Conservation (phyloP, 1,140 invertebrate genomes). For the Oscheius sp. region DNA sequence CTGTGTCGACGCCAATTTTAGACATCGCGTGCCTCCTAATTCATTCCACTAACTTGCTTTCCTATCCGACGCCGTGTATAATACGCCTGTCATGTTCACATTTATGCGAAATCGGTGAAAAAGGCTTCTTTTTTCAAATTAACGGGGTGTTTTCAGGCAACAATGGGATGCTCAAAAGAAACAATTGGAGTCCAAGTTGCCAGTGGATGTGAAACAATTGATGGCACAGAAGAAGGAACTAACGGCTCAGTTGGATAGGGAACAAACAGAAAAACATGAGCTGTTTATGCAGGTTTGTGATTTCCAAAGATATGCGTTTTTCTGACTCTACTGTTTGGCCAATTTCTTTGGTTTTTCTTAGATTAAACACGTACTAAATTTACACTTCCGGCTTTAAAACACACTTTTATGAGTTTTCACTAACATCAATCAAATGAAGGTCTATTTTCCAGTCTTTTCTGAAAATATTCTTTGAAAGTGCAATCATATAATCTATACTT, state of each 20-base stretch:
- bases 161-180: slow-evolving; percentile 39
- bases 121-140: neutral
- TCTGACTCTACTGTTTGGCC: neutral
- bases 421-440: too few species aligned
- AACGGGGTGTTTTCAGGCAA: slow-evolving; percentile 21
- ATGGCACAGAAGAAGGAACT: slow-evolving; percentile 43
- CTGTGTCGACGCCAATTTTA: too few species aligned
- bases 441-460: too few species aligned
- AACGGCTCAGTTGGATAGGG: slow-evolving; percentile 40
- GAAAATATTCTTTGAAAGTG: too few species aligned
- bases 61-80: neutral
- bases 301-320: neutral
- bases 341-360: neutral
- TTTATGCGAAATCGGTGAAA: neutral
- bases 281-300: slow-evolving; percentile 42
- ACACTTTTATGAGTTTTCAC: too few species aligned
- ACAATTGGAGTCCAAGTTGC: slow-evolving; percentile 27
- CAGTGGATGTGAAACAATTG: slow-evolving; percentile 35
- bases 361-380: neutral
- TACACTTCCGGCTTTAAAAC: slow-evolving; percentile 3
- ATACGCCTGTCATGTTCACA: slow-evolving; percentile 6
- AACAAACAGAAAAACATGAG: slow-evolving; percentile 45
- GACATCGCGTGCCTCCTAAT: neutral
- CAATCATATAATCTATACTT: too few species aligned
- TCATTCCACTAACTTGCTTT: neutral